Conservation (phyloP, 1,140 invertebrate genomes). For the Calosoma granatense region DNA sequence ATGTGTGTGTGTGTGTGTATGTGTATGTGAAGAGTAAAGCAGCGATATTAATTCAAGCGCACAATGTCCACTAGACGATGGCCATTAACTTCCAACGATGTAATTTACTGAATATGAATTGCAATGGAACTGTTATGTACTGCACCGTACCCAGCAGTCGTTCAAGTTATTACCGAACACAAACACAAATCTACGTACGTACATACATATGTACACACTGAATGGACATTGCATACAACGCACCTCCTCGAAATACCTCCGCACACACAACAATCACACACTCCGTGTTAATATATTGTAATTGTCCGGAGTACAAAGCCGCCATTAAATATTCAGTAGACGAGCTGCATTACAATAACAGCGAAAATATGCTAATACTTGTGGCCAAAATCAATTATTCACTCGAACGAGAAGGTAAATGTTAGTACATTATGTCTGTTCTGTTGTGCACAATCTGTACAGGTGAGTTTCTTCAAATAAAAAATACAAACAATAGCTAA, state of each 20-base stretch:
- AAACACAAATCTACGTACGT: neutral
- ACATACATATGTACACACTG: neutral
- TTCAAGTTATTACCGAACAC: neutral
- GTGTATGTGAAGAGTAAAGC: no score
- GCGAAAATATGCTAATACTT: no score
- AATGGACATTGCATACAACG: neutral
- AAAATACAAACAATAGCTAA: no score
- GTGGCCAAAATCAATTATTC: no score
- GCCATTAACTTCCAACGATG: neutral
- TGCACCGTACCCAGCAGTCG: neutral
- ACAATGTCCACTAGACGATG: neutral
- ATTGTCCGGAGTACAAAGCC: no score
- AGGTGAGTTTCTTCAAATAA: no score
- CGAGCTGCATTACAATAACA: no score
- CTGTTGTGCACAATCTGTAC: no score
- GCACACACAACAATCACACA: neutral
- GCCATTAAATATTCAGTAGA: no score
- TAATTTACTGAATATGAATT: slow-evolving; percentile 6
- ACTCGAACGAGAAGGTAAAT: no score
- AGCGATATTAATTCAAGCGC: neutral
- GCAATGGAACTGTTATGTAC: neutral
- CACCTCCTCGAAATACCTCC: neutral
- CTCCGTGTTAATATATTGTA: neutral
- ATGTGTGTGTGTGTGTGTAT: no score
- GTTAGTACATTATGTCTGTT: no score